A percentile compares a stretch with the other conserved stretches of the same genome.
phyloP scores from a whole-genome alignment of 2,797 vertebrate species.

The Sarcophilus harrisii region DNA sequence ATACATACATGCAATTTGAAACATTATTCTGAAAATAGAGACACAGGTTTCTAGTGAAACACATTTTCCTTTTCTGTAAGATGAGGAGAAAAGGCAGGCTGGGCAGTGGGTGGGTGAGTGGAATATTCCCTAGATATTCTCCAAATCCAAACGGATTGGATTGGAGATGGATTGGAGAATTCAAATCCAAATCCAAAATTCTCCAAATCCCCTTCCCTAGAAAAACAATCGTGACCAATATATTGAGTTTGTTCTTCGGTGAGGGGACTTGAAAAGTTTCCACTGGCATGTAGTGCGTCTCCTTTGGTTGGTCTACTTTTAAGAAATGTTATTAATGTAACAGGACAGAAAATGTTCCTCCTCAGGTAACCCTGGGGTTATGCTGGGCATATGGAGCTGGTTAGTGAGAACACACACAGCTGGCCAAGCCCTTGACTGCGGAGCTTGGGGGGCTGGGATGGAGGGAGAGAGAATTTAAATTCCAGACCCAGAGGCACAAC shows the following conservation, averaged over 20 bases:
- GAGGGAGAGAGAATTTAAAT: background rate
- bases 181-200: no score
- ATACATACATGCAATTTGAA: background rate
- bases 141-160: no score
- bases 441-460: no score
- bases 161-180: no score
- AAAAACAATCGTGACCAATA: background rate
- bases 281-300: background rate
- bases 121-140: background rate
- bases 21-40: background rate
- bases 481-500: background rate
- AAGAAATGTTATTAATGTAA: background rate
- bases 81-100: background rate
- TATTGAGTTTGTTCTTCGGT: background rate
- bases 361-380: background rate
- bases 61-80: background rate
- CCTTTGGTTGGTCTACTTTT: background rate
- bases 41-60: background rate
- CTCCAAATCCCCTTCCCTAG: background rate
- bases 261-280: background rate
- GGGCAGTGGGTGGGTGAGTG: background rate
- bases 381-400: background rate
- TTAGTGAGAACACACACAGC: background rate
- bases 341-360: background rate
- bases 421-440: background rate